These are phyloP conservation scores for Pammene aurita DNA, from an alignment of 2,888 invertebrate species.

Conservation along the genomic window DNA sequence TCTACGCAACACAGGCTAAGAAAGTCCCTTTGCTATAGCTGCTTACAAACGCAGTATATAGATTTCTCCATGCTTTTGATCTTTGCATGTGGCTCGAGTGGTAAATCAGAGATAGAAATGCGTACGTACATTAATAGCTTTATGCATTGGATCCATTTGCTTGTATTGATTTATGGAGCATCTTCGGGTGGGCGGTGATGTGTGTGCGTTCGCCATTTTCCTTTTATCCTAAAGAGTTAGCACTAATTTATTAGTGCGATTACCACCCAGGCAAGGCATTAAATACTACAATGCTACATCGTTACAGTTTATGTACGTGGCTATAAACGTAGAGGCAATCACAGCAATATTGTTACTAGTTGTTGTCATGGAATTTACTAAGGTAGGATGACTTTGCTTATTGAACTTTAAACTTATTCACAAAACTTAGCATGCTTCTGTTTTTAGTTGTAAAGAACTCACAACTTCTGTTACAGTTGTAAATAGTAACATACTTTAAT, in stretches of 20 bases:
- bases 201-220: conserved; percentile 57
- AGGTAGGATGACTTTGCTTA: background rate
- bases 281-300: conserved; percentile 40
- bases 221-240: conserved; percentile 47
- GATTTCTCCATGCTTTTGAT: conserved; percentile 17
- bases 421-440: too few relatives aligned
- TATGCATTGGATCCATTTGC: conserved; percentile 65
- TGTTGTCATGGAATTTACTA: conserved; percentile 10
- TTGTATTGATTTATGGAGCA: conserved; percentile 68
- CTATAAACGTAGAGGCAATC: conserved; percentile 20
- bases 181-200: conserved; percentile 67
- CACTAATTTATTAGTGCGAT: conserved; percentile 42
- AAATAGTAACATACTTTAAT: too few relatives aligned
- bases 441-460: too few relatives aligned
- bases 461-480: too few relatives aligned
- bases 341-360: conserved; percentile 20
- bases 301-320: conserved; percentile 28
- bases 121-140: conserved; percentile 58
- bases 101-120: conserved; percentile 37
- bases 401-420: background rate
- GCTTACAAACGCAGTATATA: conserved; percentile 19
- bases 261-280: conserved; percentile 42
- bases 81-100: conserved; percentile 44
- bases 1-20: conserved; percentile 44
- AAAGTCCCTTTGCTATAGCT: background rate